Conservation (phyloP, 2,888 invertebrate genomes). For the Leptinotarsa peninsularis region DNA sequence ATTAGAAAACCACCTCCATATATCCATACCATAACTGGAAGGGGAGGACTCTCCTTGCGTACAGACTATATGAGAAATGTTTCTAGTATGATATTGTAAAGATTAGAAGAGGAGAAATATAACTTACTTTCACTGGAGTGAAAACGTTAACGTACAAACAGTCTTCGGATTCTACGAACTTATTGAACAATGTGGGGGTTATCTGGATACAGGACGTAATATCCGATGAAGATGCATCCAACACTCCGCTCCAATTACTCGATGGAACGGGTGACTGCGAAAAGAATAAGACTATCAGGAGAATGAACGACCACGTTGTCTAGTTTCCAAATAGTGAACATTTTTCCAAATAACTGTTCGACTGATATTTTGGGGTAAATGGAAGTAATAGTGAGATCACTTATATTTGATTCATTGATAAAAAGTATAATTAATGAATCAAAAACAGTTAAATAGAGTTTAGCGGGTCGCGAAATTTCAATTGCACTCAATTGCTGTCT, state of each 20-base stretch:
- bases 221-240: constrained; percentile 33
- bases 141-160: constrained; percentile 56
- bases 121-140: constrained; percentile 44
- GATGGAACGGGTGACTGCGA: constrained; percentile 37
- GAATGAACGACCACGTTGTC: too few species aligned
- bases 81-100: background rate
- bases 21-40: constrained; percentile 59
- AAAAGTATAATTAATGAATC: too few species aligned
- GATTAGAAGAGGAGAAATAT: background rate
- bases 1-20: constrained; percentile 57
- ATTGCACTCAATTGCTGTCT: too few species aligned
- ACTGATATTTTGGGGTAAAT: too few species aligned
- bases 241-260: constrained; percentile 41
- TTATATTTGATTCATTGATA: too few species aligned
- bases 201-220: constrained; percentile 42
- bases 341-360: too few species aligned
- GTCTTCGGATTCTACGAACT: constrained; percentile 52
- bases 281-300: constrained; percentile 7
- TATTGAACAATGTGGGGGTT: constrained; percentile 14
- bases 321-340: too few species aligned
- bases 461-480: too few species aligned
- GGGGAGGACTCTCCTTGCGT: constrained; percentile 1
- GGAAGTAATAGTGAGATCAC: too few species aligned
- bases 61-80: background rate
- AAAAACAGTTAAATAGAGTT: too few species aligned